phyloP scores from a whole-genome alignment of 2,888 invertebrate species.

The Sinelater perroti region DNA sequence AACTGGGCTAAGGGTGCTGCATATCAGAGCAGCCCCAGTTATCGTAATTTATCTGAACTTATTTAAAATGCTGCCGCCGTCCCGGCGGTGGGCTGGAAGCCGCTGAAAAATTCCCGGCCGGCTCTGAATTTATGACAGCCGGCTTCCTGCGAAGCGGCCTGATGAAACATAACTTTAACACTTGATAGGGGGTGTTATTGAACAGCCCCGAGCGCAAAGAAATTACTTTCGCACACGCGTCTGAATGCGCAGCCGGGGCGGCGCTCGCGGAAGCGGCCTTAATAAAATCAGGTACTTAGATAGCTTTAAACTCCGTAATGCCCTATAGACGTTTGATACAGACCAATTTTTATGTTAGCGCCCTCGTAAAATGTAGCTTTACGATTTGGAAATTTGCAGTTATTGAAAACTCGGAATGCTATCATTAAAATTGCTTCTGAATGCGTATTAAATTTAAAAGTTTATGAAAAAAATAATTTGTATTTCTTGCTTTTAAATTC shows the following conservation, averaged over 20 bases:
- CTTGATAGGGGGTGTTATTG: conserved; percentile 13
- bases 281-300: conserved; percentile 12
- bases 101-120: conserved; percentile 14
- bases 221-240: conserved; percentile 16
- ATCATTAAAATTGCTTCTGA: too few relatives aligned
- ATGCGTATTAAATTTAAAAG: too few relatives aligned
- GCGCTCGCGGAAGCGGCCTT: not conserved
- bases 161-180: conserved; percentile 23
- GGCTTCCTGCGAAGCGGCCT: conserved; percentile 9
- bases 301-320: conserved; percentile 16
- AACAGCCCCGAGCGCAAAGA: not conserved
- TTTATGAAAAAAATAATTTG: too few relatives aligned
- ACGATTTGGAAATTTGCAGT: conserved; percentile 7
- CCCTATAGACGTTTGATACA: conserved; percentile 17
- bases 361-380: conserved; percentile 16
- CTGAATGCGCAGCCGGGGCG: not conserved
- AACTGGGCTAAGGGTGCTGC: conserved; percentile 16
- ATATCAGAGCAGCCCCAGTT: conserved; percentile 16
- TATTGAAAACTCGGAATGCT: conserved; percentile 12
- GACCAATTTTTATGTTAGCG: conserved; percentile 11
- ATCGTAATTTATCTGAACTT: conserved; percentile 26
- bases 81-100: conserved; percentile 14
- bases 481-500: too few relatives aligned
- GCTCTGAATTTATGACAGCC: conserved; percentile 18
- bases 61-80: conserved; percentile 25